Base-by-base conservation (phyloP, 1,140 invertebrate genomes). In the Pogonomyrmex barbatus region DNA sequence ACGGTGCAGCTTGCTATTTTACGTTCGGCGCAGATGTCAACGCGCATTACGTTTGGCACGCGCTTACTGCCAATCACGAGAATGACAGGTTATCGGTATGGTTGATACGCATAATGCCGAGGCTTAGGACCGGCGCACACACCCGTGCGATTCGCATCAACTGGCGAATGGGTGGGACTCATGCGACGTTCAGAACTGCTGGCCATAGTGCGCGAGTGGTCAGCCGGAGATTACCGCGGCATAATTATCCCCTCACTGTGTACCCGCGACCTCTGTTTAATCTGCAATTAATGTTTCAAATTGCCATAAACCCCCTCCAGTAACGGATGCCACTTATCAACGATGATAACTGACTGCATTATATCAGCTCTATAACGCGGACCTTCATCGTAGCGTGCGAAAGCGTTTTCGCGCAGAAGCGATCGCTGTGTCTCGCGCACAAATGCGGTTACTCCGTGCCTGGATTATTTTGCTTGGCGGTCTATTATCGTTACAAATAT, bases 281-380 rank as follows among this genome's bases (percentile, higher is more conserved):
- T 94, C 93, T 93, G 94, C 94, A 94, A 94, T 94, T 94, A 94
- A 94, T 94, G 93, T 93, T 94, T 93, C 93, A 91, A 94, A 94
- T 94, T 94, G 94, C 93, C 93, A 92, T 93, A 92, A 94, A 93
- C 92, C 92, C 84, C 86, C 39, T 85, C 84, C 88, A 91, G 92
- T 92, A 93, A 93, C 92, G 91, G 92, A 94, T 93, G 92, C 90
- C 93, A 93, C 93, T 94, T 94, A 94, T 94, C 93, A 94, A 92
- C 92, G 86, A 87, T 76, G 70, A 91, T 92, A 88, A 92, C 86
- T 83, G 62, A 91, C 87, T 75, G 68, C 68, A 39, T 73, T 83
- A 75, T 75, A 73, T 62, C 79, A 36, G 54, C 54, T 30, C 24
- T 83, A 50, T 68, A 62, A 39, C 45, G 54, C n/a, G 68, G 54